Base-by-base conservation (phyloP, 2,888 invertebrate genomes). In the Tinea semifulvella region DNA sequence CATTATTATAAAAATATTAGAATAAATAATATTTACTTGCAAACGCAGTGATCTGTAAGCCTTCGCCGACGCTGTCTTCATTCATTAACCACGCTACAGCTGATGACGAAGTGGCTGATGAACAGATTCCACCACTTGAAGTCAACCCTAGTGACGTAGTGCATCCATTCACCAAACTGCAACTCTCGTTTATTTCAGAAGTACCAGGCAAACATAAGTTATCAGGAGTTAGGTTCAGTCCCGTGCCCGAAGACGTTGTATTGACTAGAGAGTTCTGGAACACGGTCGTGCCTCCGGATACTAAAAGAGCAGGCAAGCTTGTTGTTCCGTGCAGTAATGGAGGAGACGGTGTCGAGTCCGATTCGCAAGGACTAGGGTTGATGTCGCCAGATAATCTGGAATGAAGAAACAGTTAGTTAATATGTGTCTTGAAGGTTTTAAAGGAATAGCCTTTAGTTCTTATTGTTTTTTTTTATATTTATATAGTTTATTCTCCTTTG, bases 291-390 rank as follows among this genome's bases (percentile, higher is more conserved):
- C 74, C 56, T 46, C 77, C 73, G 18, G 75, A 72, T 11, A 76
- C 77, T 74, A 79, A 59, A 39, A 79, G 66, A 44, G 76, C 70
- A 49, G 80, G 77, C 46, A 79, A 61, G 46, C 71, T 56, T 48
- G 65, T 72, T 67, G 80, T 77, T 51, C 77, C 79, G 17, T 79
- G 69, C 22, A 77, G 52, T 13, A 75, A 73, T 40, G 72, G 75
- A 19, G 86, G 86, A 5, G 86, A 85, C 50, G 86, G 86, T 7
- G 85, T 85, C 14, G 85, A 86, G 56, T 84, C 85, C 18, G 85
- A 85, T 62, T 84, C 85, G 64, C 84, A 84, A 6, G 86, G 86
- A 55, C 86, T 79, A 54, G 77, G 56, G 68, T 79, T 75, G 70
- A 72, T 60, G 58, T 79, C 80, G 49, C 67, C 65, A 51, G 81